Conservation (phyloP, 2,797 vertebrate species). For the Mormyrops boulengeri region DNA sequence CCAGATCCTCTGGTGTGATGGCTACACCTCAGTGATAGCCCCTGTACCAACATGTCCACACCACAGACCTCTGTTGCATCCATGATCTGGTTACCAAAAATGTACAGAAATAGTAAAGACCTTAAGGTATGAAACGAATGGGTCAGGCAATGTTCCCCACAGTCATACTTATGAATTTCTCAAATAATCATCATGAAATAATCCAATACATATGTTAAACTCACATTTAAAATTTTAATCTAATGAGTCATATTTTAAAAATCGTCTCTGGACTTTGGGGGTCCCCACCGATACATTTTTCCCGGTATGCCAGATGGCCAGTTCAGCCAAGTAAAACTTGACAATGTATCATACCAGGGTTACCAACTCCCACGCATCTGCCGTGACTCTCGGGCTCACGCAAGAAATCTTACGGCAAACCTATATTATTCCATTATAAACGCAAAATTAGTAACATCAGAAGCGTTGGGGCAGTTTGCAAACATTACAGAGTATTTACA, state of each 20-base stretch:
- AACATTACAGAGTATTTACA: background rate
- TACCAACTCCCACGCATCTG: background rate
- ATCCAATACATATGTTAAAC: background rate
- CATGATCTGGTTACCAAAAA: background rate
- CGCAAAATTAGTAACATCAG: background rate
- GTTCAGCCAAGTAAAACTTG: background rate
- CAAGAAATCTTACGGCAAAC: background rate
- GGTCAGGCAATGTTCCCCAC: background rate
- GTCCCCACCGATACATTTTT: background rate
- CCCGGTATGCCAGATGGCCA: background rate
- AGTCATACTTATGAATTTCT: background rate
- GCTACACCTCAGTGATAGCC: conserved; percentile 53
- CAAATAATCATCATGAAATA: background rate
- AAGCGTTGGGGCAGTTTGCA: background rate
- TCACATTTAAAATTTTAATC: background rate
- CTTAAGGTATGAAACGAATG: background rate
- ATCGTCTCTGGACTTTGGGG: background rate
- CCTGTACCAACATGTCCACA: conserved; percentile 43
- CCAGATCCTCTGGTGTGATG: conserved; percentile 39
- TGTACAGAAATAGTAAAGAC: background rate
- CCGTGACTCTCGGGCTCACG: background rate
- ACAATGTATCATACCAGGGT: background rate
- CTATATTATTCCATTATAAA: background rate
- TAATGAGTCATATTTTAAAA: background rate
- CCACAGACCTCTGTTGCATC: background rate